These are phyloP conservation scores for Gambusia affinis DNA, from an alignment of 2,113 vertebrate species.

Conservation along the genomic window DNA sequence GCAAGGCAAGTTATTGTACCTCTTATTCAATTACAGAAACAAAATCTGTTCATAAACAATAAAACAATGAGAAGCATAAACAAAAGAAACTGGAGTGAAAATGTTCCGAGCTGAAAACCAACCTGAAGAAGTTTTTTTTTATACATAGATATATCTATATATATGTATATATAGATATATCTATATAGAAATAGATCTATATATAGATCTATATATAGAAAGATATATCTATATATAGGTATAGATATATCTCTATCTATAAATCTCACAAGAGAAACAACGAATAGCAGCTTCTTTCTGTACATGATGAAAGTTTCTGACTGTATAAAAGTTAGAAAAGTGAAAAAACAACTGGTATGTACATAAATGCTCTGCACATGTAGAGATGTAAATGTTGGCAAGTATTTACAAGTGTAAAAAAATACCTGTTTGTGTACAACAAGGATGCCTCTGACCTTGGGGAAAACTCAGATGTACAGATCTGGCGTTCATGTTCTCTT, in stretches of 20 bases:
- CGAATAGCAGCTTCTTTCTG: slow-evolving; percentile 98
- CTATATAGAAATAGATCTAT: too few species aligned
- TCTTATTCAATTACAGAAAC: slow-evolving; percentile 68
- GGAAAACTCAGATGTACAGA: slow-evolving; percentile 31
- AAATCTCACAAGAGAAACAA: slow-evolving; percentile 91
- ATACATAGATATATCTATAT: slow-evolving; percentile 53
- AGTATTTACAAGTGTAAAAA: slow-evolving; percentile 79
- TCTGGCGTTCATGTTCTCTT: slow-evolving; percentile 33
- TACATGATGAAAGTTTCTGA: slow-evolving; percentile 95
- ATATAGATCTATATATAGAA: too few species aligned
- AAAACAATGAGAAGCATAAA: slow-evolving; percentile 79
- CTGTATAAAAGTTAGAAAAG: slow-evolving; percentile 98
- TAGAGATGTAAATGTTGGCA: slow-evolving; percentile 77
- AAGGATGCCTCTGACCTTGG: slow-evolving; percentile 51
- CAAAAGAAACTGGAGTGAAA: slow-evolving; percentile 81
- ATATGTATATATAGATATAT: too few species aligned
- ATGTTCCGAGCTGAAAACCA: slow-evolving; percentile 74
- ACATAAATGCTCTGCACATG: slow-evolving; percentile 86
- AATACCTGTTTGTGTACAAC: slow-evolving; percentile 75
- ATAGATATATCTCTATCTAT: slow-evolving; percentile 2
- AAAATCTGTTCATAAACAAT: slow-evolving; percentile 58
- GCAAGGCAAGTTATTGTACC: slow-evolving; percentile 83
- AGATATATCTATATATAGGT: too few species aligned
- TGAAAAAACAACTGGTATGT: slow-evolving; percentile 89
- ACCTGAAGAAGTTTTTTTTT: slow-evolving; percentile 86